These are phyloP conservation scores for Notiomystis cincta DNA, from an alignment of 2,113 vertebrate genomes.

Conservation along the genomic window DNA sequence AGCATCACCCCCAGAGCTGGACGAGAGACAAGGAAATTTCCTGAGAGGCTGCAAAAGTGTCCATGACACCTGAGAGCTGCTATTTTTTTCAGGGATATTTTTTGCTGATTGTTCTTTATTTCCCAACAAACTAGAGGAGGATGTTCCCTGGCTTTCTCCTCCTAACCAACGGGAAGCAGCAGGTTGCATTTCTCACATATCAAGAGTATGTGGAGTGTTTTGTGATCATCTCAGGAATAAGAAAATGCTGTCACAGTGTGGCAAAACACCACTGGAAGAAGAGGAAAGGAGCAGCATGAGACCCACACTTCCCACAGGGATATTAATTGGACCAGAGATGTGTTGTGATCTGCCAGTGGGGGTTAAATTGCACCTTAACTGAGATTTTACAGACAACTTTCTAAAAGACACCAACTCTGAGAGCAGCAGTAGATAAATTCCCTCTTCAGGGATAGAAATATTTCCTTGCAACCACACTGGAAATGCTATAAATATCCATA, in stretches of 20 bases:
- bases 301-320: neutral
- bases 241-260: neutral
- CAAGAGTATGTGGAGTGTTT: neutral
- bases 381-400: neutral
- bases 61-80: neutral
- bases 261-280: neutral
- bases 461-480: neutral
- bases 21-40: neutral
- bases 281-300: neutral
- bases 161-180: neutral
- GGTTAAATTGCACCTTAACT: neutral
- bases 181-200: neutral
- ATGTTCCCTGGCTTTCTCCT: neutral
- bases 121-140: neutral
- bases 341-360: neutral
- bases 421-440: neutral
- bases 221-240: neutral
- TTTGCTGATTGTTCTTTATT: neutral
- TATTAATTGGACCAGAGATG: neutral
- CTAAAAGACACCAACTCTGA: neutral
- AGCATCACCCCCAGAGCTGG: neutral
- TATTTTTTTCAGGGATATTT: fast-evolving
- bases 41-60: neutral
- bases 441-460: neutral
- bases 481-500: neutral